Base-by-base conservation (phyloP, 2,113 vertebrate genomes). In the Rhabdornis inornatus region DNA sequence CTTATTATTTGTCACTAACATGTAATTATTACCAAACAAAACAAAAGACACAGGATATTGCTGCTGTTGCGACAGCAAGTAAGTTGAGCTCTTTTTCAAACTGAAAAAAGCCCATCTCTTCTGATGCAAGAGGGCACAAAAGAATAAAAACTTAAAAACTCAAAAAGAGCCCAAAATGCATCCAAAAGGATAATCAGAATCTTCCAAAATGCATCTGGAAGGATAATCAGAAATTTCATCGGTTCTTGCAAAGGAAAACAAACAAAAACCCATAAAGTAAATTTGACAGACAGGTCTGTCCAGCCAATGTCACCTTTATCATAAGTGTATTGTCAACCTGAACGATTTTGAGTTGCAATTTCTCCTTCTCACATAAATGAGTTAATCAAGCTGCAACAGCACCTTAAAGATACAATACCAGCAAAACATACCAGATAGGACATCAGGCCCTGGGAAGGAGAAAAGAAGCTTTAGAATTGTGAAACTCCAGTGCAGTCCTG, bases 21-120 rank as follows among this genome's bases (percentile, higher is more conserved):
- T 60, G 75, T 83, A 79, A 95, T 92, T 87, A 91, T 42, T 19
- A 78, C 66, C 84, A 88, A 87, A 22, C 60, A 60, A 91, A 93
- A 92, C 70, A 92, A 60, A 88, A 77, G 77, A 50, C 28, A 78
- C 63, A 37, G 49, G 65, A 91, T n/a, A 71, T 16, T 60, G 56
- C 77, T 83, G 78, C 77, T 84, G 28, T 59, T 49, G 52, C 92
- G 77, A 76, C 0, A 74, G 19, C 56, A 59, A 49, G 27, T 61
- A 64, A 68, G 47, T 30, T 45, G 25, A 77, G 50, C n/a, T 52
- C 45, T 33, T 68, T 56, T 64, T 16, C 78, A 64, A 88, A 79
- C 5, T 17, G 52, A 79, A 55, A 55, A 76, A 45, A 60, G 15
- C 9, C 55, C 27, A 55, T 11, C 44, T 89, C 59, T 71, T 53